Percentiles rank a stretch among this genome's conserved stretches.
phyloP scores from a whole-genome alignment of 2,113 vertebrate species.

The Varanus salvator region DNA sequence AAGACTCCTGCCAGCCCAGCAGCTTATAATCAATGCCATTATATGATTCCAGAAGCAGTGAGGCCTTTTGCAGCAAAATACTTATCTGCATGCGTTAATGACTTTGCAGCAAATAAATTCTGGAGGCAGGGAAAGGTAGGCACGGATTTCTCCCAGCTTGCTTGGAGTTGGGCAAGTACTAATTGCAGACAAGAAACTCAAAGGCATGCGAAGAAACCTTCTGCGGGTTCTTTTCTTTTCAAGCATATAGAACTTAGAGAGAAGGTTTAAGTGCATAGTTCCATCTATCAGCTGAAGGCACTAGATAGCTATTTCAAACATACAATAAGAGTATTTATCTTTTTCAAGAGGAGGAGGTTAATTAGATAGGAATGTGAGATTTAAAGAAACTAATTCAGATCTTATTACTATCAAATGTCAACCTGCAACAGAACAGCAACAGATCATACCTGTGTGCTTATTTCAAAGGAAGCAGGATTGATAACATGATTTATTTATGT shows the following conservation, averaged over 20 bases:
- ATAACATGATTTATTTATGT: not conserved
- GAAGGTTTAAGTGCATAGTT: constrained; percentile 25
- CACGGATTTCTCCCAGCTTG: constrained; percentile 12
- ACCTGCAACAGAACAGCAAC: not conserved
- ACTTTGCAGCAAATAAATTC: constrained; percentile 3
- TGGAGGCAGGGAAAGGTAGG: not conserved
- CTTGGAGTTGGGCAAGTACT: not conserved
- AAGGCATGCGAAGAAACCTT: constrained; percentile 25
- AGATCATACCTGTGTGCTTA: not conserved
- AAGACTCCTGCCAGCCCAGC: not conserved
- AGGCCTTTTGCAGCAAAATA: constrained; percentile 13
- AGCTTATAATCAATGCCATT: not conserved
- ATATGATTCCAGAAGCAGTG: not conserved
- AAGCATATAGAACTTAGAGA: not conserved
- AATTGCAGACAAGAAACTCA: not conserved
- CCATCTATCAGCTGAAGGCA: constrained; percentile 13
- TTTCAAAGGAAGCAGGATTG: not conserved
- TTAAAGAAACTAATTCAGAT: not conserved
- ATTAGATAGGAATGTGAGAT: not conserved
- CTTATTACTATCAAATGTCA: not conserved
- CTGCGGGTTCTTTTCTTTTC: constrained; percentile 30
- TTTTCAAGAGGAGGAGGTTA: not conserved
- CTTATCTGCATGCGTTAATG: fast-evolving
- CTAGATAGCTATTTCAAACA: not conserved
- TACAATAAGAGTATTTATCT: constrained; percentile 4